Percentiles rank a stretch among this genome's conserved stretches.
phyloP scores from a whole-genome alignment of 2,797 vertebrate genomes.

The Tolypeutes matacus region DNA sequence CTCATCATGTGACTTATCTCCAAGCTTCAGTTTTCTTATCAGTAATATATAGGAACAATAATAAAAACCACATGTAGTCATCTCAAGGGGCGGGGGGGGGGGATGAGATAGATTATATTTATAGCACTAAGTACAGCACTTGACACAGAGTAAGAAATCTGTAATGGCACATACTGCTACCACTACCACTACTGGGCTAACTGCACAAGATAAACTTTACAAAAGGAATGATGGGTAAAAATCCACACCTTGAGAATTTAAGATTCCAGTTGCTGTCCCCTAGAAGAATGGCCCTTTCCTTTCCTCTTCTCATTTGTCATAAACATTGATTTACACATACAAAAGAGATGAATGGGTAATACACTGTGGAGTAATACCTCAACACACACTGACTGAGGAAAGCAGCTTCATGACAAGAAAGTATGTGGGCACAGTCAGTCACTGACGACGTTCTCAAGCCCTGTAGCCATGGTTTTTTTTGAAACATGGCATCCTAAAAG shows the following conservation, averaged over 20 bases:
- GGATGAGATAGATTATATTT: neutral
- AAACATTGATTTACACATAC: neutral
- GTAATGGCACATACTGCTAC: neutral
- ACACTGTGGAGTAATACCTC: neutral
- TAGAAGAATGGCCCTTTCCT: constrained; percentile 6
- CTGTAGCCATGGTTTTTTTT: neutral
- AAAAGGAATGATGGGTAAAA: neutral
- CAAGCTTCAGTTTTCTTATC: neutral
- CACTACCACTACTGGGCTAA: neutral
- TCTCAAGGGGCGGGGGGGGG: neutral
- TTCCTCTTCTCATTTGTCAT: neutral
- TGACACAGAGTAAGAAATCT: neutral
- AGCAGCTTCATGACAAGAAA: neutral
- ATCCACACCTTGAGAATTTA: neutral
- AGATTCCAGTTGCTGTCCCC: neutral
- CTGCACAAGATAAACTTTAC: neutral
- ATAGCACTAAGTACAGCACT: neutral
- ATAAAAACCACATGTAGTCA: neutral
- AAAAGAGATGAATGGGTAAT: neutral
- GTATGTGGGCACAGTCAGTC: neutral
- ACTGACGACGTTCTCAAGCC: constrained; percentile 13
- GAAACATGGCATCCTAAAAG: neutral
- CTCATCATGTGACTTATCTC: neutral
- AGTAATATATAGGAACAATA: constrained; percentile 23
- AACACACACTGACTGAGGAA: neutral